Evolutionary conservation across 2,797 vertebrate species (phyloP).

Genomic region (Buphagus erythrorhynchus): DNA sequence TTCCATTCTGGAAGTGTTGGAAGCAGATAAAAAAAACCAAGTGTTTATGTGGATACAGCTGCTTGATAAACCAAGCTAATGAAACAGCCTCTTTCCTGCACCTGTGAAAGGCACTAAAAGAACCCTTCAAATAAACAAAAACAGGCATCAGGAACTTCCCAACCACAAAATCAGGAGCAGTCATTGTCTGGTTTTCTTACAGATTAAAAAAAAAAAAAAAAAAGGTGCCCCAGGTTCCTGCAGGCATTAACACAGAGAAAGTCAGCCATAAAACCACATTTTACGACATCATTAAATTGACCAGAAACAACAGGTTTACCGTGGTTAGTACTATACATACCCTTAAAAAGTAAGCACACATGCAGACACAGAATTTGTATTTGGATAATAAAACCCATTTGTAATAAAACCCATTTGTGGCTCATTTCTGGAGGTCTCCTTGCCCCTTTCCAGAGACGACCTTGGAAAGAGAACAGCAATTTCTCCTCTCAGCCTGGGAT

Average conservation of each 20-base stretch:
- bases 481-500: neutral
- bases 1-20: neutral
- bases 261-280: neutral
- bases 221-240: neutral
- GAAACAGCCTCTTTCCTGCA: neutral
- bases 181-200: neutral
- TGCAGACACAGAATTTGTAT: neutral
- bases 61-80: neutral
- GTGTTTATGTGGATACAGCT: neutral
- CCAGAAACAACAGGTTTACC: neutral
- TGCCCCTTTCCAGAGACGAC: neutral
- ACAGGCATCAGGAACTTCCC: neutral
- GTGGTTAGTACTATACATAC: neutral
- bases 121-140: neutral
- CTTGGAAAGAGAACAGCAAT: neutral
- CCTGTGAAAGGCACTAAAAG: neutral
- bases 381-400: neutral
- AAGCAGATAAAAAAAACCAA: neutral
- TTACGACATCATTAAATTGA: neutral
- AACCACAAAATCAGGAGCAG: neutral
- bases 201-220: too few species aligned
- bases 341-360: neutral
- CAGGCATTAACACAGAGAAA: neutral
- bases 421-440: neutral
- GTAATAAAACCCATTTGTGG: neutral